Evolutionary conservation across 1,140 invertebrate species (phyloP), one percentile per base, ranked within the genome.

Genomic region (Scylla paramamosain): DNA sequence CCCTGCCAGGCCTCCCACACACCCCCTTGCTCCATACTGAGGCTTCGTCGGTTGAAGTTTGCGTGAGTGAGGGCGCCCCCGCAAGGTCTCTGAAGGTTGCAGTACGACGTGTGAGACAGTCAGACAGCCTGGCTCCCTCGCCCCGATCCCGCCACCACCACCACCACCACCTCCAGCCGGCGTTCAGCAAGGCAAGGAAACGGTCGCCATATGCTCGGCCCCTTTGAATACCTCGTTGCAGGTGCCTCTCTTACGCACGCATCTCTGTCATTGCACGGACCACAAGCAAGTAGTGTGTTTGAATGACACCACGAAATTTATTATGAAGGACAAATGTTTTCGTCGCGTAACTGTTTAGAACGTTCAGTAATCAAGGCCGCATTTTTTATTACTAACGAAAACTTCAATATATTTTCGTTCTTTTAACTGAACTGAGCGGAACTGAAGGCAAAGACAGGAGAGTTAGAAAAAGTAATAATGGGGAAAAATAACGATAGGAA

Each of bases 111-210:
- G 67, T 92, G n/a, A 48, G 14, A 87, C 28, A 39, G n/a, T 92
- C 94, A 95, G 94, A 95, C 94, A 92, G 94, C 94, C 91, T 95
- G 94, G 91, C 94, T 95, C 94, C 94, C 94, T 67, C 45, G 90
- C 89, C 94, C 94, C 91, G 86, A 95, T 52, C 59, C 82, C 89
- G 91, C 8, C 91, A 52, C 86, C 91, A 82, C 59, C 59, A 91
- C 48, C 83, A 45, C 20, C 28, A 86, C 82, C 86, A 86, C 83
- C 91, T 91, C 39, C 48, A 10, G 46, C 88, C 67, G 67, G 67
- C 67, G 67, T 77, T 77, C 67, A 77, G 39, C 59, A 89, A 67
- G 16, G 45, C 52, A 87, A 31, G 12, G 7, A 12, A 46, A 52
- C 28, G 32, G 28, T 45, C 16, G n/a, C 28, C 20, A 39, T 84